Evolutionary conservation across 2,888 invertebrate species (phyloP).

Genomic region (Agrilus cyanescens): DNA sequence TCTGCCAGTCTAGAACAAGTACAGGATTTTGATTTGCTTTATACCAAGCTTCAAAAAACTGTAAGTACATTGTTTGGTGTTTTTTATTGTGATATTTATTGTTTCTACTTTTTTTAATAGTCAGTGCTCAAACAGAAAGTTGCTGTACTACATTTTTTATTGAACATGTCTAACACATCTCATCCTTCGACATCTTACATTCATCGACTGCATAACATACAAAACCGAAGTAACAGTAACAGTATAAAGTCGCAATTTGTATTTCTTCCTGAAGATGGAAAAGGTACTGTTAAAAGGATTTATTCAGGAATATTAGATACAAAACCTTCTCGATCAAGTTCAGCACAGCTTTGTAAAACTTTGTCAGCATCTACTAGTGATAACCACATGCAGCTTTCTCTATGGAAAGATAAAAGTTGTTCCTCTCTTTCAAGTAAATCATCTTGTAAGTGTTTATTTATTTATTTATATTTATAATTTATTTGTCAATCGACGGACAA

Average conservation of each 20-base stretch:
- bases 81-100: conserved; percentile 6
- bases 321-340: conserved; percentile 10
- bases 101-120: conserved; percentile 16
- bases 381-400: too few species aligned
- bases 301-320: conserved; percentile 8
- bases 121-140: conserved; percentile 25
- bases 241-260: conserved; percentile 17
- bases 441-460: neutral
- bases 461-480: too few species aligned
- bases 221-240: conserved; percentile 16
- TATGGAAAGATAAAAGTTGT: too few species aligned
- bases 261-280: conserved; percentile 21
- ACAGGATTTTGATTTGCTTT: conserved; percentile 28
- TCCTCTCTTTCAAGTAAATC: neutral
- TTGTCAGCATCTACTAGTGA: neutral
- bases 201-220: conserved; percentile 20
- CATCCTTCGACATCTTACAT: conserved; percentile 14
- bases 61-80: conserved; percentile 17
- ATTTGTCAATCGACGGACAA: too few species aligned
- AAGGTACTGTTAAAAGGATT: conserved; percentile 20
- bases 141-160: conserved; percentile 25
- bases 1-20: conserved; percentile 8
- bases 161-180: conserved; percentile 19
- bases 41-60: conserved; percentile 27
- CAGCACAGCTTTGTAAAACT: conserved; percentile 12